Percentiles rank a stretch among this genome's conserved stretches.
phyloP scores from a whole-genome alignment of 2,113 vertebrate species.

The Campylomormyrus tamandua region DNA sequence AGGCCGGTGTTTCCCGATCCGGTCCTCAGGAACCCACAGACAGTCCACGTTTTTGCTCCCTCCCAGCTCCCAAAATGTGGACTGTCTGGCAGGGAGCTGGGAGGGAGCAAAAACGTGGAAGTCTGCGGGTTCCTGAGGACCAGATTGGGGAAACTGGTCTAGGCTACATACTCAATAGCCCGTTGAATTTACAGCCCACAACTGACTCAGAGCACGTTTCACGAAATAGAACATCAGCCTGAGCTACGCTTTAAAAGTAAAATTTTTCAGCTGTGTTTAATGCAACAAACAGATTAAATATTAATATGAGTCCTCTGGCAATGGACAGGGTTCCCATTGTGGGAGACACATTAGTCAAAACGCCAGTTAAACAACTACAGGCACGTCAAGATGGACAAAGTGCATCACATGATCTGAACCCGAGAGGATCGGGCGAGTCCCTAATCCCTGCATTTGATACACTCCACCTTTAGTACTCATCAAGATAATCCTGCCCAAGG shows the following conservation, averaged over 20 bases:
- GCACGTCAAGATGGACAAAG: neutral
- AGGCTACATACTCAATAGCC: neutral
- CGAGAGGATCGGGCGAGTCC: neutral
- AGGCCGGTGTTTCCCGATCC: neutral
- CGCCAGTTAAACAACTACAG: neutral
- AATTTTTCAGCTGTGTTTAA: neutral
- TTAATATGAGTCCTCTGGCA: neutral
- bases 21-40: neutral
- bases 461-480: neutral
- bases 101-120: neutral
- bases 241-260: neutral
- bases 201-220: neutral
- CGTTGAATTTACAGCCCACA: neutral
- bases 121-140: neutral
- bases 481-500: constrained; percentile 16
- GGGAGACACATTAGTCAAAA: neutral
- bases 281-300: neutral
- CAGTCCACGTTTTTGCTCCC: neutral
- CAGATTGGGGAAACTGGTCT: neutral
- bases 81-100: neutral
- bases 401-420: neutral
- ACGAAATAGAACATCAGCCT: neutral
- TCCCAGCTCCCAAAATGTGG: neutral
- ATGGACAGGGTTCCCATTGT: neutral
- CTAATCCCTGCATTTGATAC: constrained; percentile 14